phyloP scores from a whole-genome alignment of 2,888 invertebrate species.

The Calameuta idolon region DNA sequence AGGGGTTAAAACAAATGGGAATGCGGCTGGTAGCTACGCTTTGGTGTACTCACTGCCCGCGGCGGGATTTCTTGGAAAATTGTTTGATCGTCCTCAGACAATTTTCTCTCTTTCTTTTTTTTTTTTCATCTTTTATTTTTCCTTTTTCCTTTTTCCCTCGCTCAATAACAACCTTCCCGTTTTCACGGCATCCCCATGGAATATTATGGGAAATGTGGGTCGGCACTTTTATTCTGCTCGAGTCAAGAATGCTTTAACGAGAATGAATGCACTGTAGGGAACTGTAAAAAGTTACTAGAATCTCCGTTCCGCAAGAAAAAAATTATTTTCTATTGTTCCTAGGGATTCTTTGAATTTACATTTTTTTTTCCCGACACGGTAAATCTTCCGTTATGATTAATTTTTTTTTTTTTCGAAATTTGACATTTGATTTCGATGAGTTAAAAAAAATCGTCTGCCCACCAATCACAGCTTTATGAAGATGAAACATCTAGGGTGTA shows the following conservation, averaged over 20 bases:
- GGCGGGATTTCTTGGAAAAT: not conserved
- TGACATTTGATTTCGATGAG: not conserved
- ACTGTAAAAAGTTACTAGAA: not conserved
- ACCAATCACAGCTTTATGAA: too few relatives aligned
- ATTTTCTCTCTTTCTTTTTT: not conserved
- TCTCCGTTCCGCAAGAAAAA: not conserved
- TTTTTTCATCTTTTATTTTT: not conserved
- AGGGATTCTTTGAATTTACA: not conserved
- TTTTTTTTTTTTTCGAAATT: not conserved
- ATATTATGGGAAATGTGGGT: not conserved
- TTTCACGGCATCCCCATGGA: not conserved
- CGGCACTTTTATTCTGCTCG: not conserved
- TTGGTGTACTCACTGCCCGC: not conserved
- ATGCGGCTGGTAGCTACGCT: not conserved
- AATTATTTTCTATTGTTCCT: not conserved
- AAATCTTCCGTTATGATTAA: not conserved
- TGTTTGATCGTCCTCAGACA: not conserved
- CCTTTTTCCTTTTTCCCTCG: not conserved
- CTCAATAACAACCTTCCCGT: not conserved
- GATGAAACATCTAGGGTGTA: too few relatives aligned
- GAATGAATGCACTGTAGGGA: not conserved
- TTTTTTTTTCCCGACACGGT: not conserved
- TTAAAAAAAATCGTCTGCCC: too few relatives aligned
- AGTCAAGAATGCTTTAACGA: not conserved
- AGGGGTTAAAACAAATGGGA: not conserved